A percentile compares a stretch with the other conserved stretches of the same genome.
These are phyloP conservation scores for Leptura quadrifasciata DNA, from an alignment of 2,888 invertebrate genomes.

Conservation along the genomic window DNA sequence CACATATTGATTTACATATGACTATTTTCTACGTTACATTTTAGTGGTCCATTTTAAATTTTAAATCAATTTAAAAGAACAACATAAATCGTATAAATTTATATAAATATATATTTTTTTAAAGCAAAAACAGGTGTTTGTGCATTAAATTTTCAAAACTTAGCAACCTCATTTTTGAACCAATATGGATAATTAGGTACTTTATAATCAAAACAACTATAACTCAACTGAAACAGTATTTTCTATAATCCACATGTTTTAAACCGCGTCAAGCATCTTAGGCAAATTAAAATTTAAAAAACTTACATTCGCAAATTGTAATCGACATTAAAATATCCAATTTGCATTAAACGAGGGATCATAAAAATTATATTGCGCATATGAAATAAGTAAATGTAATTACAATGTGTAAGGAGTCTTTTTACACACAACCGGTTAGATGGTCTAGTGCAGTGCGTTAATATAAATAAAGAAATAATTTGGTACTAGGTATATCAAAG, in stretches of 20 bases:
- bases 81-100: too few species aligned
- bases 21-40: too few species aligned
- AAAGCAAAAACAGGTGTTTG: too few species aligned
- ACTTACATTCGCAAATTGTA: background rate
- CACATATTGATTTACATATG: too few species aligned
- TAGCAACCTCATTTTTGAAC: constrained; percentile 18
- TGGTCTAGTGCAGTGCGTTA: background rate
- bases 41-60: too few species aligned
- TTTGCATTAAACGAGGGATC: background rate
- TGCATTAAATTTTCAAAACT: background rate
- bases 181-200: constrained; percentile 39
- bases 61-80: too few species aligned
- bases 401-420: constrained; percentile 9
- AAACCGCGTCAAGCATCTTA: background rate
- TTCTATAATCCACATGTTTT: constrained; percentile 1
- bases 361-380: background rate
- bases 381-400: background rate
- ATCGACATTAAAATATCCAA: background rate
- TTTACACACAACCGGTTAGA: constrained; percentile 9
- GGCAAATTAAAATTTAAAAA: background rate
- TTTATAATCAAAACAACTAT: constrained; percentile 39
- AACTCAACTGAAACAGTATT: background rate
- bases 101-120: too few species aligned
- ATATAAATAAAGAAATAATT: background rate
- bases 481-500: too few species aligned